Percentiles rank a stretch among this genome's conserved stretches.
These are phyloP conservation scores for Trachops cirrhosus DNA, from an alignment of 2,797 vertebrate species.

Conservation along the genomic window DNA sequence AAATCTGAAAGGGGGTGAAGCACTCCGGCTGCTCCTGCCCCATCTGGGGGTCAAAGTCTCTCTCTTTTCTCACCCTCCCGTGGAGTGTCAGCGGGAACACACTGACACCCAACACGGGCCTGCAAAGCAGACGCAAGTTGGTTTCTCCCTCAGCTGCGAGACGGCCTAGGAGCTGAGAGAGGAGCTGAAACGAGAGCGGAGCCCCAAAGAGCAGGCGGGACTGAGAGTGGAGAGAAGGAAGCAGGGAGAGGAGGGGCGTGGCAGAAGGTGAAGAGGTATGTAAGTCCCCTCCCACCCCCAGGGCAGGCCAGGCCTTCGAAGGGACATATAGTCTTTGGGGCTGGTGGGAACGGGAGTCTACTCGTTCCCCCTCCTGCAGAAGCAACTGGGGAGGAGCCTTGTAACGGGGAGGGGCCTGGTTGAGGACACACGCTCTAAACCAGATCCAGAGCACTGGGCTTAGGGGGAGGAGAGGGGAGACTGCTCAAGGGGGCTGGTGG, in stretches of 20 bases:
- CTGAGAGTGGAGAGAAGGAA: background rate
- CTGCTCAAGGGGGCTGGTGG: too few relatives aligned
- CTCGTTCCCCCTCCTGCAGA: rapidly evolving
- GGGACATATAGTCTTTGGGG: background rate
- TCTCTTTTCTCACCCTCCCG: background rate
- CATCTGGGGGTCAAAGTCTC: background rate
- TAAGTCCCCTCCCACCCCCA: background rate
- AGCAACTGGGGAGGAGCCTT: background rate
- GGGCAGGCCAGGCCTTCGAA: background rate
- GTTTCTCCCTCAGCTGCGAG: background rate
- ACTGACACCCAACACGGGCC: background rate
- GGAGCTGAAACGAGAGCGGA: background rate
- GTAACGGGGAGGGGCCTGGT: background rate
- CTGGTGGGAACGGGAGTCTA: background rate
- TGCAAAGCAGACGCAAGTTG: background rate
- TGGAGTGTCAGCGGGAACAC: background rate
- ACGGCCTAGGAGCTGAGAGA: background rate
- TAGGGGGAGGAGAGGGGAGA: background rate
- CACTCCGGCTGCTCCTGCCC: too few relatives aligned
- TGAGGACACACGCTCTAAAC: background rate
- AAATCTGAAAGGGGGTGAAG: background rate
- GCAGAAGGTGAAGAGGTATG: background rate
- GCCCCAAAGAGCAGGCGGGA: background rate
- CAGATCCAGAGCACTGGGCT: background rate
- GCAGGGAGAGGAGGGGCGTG: background rate